Conservation (phyloP, 2,888 invertebrate genomes). For the Drosophila meridionalis region DNA sequence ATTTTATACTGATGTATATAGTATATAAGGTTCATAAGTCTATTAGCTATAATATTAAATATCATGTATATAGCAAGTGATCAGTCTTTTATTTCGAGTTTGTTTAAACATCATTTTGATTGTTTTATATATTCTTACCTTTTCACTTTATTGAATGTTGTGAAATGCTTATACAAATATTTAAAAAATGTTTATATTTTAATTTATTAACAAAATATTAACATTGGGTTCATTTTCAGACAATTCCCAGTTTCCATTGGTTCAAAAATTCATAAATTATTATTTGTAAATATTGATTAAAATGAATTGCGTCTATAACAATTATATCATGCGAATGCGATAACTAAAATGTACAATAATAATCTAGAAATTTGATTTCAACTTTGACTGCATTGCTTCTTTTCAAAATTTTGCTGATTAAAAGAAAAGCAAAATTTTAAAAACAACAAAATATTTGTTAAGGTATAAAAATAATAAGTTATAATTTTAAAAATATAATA, state of each 20-base stretch:
- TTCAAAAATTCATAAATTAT: background rate
- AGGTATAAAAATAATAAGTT: too few relatives aligned
- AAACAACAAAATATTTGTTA: background rate
- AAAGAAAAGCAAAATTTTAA: background rate
- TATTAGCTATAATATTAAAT: background rate
- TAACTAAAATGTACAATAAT: background rate
- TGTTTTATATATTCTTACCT: background rate
- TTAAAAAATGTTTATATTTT: background rate
- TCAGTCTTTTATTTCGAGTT: background rate
- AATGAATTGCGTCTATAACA: background rate
- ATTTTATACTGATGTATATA: constrained; percentile 1
- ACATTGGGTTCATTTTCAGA: background rate
- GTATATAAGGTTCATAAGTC: constrained; percentile 6
- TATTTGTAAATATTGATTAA: background rate
- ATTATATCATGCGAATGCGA: background rate
- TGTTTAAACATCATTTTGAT: too few relatives aligned
- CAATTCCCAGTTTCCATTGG: background rate
- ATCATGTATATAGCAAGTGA: constrained; percentile 2
- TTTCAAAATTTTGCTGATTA: background rate
- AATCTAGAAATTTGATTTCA: background rate
- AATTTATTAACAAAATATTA: background rate
- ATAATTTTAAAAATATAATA: too few relatives aligned
- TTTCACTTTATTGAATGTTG: too few relatives aligned
- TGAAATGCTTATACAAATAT: background rate
- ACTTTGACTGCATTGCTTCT: background rate